Conservation (phyloP, 2,113 vertebrate genomes). For the Chaenogobius annularis region DNA sequence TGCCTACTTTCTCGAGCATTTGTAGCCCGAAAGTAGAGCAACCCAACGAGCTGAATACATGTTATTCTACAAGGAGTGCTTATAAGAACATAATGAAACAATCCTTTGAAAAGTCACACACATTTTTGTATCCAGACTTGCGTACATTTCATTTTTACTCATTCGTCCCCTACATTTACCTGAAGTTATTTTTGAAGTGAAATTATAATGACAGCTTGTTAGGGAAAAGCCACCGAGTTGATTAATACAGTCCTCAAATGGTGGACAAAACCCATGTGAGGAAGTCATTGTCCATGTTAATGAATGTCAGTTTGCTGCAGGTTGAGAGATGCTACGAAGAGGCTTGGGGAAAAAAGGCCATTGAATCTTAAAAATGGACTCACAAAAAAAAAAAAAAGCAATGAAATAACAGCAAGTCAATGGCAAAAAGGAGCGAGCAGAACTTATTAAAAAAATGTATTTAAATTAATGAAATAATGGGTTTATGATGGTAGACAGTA, state of each 20-base stretch:
- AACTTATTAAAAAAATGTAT: slow-evolving; percentile 52
- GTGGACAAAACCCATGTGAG: slow-evolving; percentile 44
- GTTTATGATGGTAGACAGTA: slow-evolving; percentile 56
- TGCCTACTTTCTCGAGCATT: slow-evolving; percentile 15
- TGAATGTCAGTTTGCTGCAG: slow-evolving; percentile 44
- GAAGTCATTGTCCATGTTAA: slow-evolving; percentile 19
- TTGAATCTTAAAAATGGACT: slow-evolving; percentile 30
- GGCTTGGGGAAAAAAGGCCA: slow-evolving; percentile 37
- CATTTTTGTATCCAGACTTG: slow-evolving; percentile 39
- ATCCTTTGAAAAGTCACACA: slow-evolving; percentile 48
- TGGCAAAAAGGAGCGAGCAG: slow-evolving; percentile 56
- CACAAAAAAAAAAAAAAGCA: slow-evolving; percentile 25
- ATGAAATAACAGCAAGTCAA: slow-evolving; percentile 56
- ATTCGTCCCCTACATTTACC: slow-evolving; percentile 11
- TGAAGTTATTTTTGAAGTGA: slow-evolving; percentile 20
- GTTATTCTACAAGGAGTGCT: slow-evolving; percentile 71
- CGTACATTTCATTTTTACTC: slow-evolving; percentile 37
- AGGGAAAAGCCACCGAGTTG: slow-evolving; percentile 59
- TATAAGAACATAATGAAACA: slow-evolving; percentile 55
- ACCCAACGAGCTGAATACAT: slow-evolving; percentile 33
- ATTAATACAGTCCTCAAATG: slow-evolving; percentile 52
- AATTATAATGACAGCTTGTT: slow-evolving; percentile 29
- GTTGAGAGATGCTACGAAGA: slow-evolving; percentile 54
- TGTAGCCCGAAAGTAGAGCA: slow-evolving; percentile 41
- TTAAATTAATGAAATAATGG: slow-evolving; percentile 47